These are phyloP conservation scores for Calephelis nemesis DNA, from an alignment of 1,140 invertebrate genomes.

Conservation along the genomic window DNA sequence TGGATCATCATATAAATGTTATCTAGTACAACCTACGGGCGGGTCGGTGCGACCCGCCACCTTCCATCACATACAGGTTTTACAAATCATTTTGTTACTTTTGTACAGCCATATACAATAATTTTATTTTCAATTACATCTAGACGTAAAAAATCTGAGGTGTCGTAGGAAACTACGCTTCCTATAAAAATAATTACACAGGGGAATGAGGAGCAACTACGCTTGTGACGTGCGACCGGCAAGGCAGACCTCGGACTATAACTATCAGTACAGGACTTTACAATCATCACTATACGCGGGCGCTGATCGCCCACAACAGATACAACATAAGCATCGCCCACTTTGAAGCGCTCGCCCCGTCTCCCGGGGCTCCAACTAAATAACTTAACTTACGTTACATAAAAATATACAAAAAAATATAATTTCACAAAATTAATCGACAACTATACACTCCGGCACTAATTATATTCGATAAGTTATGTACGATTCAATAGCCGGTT, in stretches of 20 bases:
- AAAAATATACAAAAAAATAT: constrained; percentile 78
- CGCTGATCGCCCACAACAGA: constrained; percentile 27
- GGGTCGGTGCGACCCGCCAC: constrained; percentile 63
- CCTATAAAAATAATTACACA: constrained; percentile 78
- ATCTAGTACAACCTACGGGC: constrained; percentile 80
- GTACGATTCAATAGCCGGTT: constrained; percentile 71
- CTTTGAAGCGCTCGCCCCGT: constrained; percentile 29
- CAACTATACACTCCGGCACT: constrained; percentile 75
- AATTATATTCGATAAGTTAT: constrained; percentile 73
- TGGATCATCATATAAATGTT: constrained; percentile 80
- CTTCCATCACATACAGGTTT: constrained; percentile 76
- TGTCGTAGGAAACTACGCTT: constrained; percentile 77
- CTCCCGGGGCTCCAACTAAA: constrained; percentile 57
- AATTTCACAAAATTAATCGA: constrained; percentile 75
- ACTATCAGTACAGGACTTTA: constrained; percentile 76
- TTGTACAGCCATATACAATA: constrained; percentile 81
- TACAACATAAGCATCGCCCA: constrained; percentile 63
- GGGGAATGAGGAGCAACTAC: constrained; percentile 76
- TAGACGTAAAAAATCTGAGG: constrained; percentile 78
- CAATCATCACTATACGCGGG: constrained; percentile 69
- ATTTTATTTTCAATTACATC: constrained; percentile 79
- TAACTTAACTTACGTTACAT: constrained; percentile 75
- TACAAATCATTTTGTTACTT: constrained; percentile 79
- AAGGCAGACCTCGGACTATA: constrained; percentile 71
- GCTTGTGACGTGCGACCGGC: constrained; percentile 73